phyloP scores from a whole-genome alignment of 92 coral and sea anemone species.

The Epizoanthus fatuus region DNA sequence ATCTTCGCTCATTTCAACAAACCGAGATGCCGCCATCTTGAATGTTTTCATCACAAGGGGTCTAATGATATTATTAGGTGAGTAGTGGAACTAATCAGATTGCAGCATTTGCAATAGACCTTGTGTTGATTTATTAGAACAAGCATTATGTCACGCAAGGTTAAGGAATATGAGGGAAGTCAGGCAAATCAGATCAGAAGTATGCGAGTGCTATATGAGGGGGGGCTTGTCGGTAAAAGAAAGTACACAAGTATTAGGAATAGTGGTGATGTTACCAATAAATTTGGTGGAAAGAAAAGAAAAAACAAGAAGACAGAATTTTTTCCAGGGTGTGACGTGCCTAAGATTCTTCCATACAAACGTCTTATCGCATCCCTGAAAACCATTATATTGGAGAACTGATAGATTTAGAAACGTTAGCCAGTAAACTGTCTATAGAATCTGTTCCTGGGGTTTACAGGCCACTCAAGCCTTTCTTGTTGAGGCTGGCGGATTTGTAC shows the following conservation, averaged over 20 bases:
- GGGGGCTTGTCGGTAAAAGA: constrained; percentile 75
- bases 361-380: constrained; percentile 50
- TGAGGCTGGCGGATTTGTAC: constrained; percentile 69
- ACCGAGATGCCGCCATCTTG: too few relatives aligned
- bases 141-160: constrained; percentile 52
- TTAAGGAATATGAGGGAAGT: constrained; percentile 68
- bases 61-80: too few relatives aligned
- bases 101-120: too few relatives aligned
- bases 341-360: constrained; percentile 67
- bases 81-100: too few relatives aligned
- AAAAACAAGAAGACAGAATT: constrained; percentile 53
- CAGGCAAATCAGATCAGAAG: constrained; percentile 74
- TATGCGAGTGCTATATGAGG: constrained; percentile 73
- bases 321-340: constrained; percentile 61
- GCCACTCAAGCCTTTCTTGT: constrained; percentile 62
- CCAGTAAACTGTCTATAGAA: constrained; percentile 53
- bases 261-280: constrained; percentile 59
- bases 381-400: constrained; percentile 64
- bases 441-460: constrained; percentile 76
- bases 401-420: constrained; percentile 49
- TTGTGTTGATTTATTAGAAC: neutral
- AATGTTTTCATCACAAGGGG: too few relatives aligned
- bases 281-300: constrained; percentile 45
- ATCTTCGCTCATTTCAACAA: too few relatives aligned
- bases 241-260: constrained; percentile 76